Evolutionary conservation across 2,797 vertebrate species (phyloP).

Genomic region (Anabas testudineus): DNA sequence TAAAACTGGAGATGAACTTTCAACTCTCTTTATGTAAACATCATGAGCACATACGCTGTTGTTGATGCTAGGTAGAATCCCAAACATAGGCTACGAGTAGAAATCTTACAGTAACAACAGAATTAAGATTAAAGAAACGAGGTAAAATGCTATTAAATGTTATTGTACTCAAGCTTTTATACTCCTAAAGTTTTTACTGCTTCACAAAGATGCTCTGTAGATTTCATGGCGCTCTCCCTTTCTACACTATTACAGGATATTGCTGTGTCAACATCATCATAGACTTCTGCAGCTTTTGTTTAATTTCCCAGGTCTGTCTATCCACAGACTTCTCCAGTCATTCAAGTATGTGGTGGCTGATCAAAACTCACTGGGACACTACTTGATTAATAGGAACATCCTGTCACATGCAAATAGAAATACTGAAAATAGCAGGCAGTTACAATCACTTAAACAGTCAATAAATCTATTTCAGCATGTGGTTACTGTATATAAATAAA

Average conservation of each 20-base stretch:
- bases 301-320: background rate
- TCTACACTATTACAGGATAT: background rate
- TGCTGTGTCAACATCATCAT: background rate
- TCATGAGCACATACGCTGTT: too few relatives aligned
- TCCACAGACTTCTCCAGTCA: background rate
- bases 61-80: too few relatives aligned
- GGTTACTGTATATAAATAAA: background rate
- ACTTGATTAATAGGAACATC: background rate
- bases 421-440: background rate
- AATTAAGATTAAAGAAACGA: too few relatives aligned
- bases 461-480: too few relatives aligned
- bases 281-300: background rate
- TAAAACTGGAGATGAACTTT: too few relatives aligned
- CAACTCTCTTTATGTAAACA: too few relatives aligned
- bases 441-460: background rate
- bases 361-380: background rate
- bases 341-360: background rate
- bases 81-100: too few relatives aligned
- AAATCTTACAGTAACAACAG: too few relatives aligned
- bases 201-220: background rate
- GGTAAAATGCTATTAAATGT: background rate
- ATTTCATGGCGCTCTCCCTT: background rate
- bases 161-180: background rate
- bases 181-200: background rate
- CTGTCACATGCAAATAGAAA: background rate